Conservation (phyloP, 2,113 vertebrate species). For the Cyprinodon tularosa region DNA sequence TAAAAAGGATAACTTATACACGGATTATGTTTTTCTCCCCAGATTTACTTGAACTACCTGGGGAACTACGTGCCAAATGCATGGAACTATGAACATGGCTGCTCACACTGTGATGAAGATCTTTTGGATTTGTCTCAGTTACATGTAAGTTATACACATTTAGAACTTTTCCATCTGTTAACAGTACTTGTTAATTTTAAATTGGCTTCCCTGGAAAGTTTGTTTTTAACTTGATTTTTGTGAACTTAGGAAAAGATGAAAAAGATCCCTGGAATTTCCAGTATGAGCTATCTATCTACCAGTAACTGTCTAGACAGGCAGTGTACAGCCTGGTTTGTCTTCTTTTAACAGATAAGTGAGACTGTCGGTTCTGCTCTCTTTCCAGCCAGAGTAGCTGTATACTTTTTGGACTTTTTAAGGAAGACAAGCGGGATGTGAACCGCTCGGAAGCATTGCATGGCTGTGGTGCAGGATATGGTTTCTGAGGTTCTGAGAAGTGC, state of each 20-base stretch:
- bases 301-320: constrained; percentile 48
- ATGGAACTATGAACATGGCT: constrained; percentile 94
- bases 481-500: constrained; percentile 75
- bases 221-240: constrained; percentile 12
- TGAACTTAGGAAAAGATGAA: constrained; percentile 36
- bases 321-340: constrained; percentile 1
- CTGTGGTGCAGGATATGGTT: constrained; percentile 81
- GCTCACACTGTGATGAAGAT: constrained; percentile 86
- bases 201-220: constrained; percentile 30
- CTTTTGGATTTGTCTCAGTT: constrained; percentile 85
- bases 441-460: constrained; percentile 62
- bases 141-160: constrained; percentile 81
- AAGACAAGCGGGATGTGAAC: constrained; percentile 45
- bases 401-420: constrained; percentile 63
- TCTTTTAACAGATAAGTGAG: constrained; percentile 61
- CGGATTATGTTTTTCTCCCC: constrained; percentile 32
- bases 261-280: constrained; percentile 8
- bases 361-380: constrained; percentile 10
- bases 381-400: constrained; percentile 61
- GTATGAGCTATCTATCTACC: constrained; percentile 28
- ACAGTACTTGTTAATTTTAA: constrained; percentile 22
- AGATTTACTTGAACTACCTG: constrained; percentile 95
- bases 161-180: constrained; percentile 35
- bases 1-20: background rate
- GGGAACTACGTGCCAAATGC: constrained; percentile 93